Evolutionary conservation across 2,888 invertebrate species (phyloP).

Genomic region (Bombyx huttoni): DNA sequence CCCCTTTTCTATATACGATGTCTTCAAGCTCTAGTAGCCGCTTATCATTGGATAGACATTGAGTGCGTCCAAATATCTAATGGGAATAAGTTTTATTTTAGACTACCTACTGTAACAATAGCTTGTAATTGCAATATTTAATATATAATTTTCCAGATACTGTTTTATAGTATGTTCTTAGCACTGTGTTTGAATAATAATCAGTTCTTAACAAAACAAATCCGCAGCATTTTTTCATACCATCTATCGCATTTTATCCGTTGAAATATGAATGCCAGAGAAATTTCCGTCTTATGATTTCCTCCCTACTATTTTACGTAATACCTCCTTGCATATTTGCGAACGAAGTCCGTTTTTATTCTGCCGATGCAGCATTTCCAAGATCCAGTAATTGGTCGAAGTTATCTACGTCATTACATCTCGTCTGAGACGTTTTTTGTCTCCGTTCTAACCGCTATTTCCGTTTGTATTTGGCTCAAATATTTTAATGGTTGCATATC

Average conservation of each 20-base stretch:
- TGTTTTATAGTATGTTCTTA: too few relatives aligned
- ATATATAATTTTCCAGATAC: too few relatives aligned
- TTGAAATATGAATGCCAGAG: conserved; percentile 5
- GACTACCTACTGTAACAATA: too few relatives aligned
- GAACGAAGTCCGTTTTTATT: conserved; percentile 54
- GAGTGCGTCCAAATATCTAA: too few relatives aligned
- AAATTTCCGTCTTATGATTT: conserved; percentile 9
- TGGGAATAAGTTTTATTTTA: too few relatives aligned
- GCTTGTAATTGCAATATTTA: too few relatives aligned
- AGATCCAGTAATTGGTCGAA: conserved; percentile 64
- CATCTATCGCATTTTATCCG: not conserved
- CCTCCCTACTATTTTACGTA: conserved; percentile 21
- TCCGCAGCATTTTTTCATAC: not conserved
- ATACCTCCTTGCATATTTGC: conserved; percentile 54
- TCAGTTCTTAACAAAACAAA: too few relatives aligned
- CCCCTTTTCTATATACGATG: too few relatives aligned
- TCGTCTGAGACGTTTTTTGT: conserved; percentile 53
- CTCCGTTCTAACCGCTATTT: conserved; percentile 46
- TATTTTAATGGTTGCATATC: conserved; percentile 49
- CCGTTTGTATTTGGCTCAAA: conserved; percentile 66
- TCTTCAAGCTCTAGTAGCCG: too few relatives aligned
- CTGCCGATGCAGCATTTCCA: conserved; percentile 61
- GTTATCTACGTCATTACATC: conserved; percentile 71
- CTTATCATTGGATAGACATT: too few relatives aligned
- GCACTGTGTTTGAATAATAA: too few relatives aligned